Base-by-base conservation (phyloP, 2,113 vertebrate genomes). In the Dissostichus mawsoni region DNA sequence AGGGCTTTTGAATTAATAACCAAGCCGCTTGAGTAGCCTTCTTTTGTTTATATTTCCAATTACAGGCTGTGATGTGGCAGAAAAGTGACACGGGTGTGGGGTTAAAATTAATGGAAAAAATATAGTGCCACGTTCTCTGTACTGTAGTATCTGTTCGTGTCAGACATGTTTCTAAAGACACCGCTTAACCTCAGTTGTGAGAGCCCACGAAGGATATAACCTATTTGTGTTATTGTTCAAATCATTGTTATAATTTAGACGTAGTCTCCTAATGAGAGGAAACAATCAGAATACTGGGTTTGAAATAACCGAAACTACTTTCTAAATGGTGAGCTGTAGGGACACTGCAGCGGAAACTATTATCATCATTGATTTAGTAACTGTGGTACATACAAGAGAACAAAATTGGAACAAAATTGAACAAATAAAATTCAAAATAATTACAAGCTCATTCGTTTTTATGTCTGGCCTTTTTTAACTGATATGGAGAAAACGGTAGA, bases 1-100 rank as follows among this genome's bases (percentile, higher is more conserved):
- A 6, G 16, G 25, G 45, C 14, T 17, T 12, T 2, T 0, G 4
- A 47, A 18, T 17, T 5, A n/a, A 67, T 64, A 0, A 52, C 67
- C 57, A 52, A 44, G 20, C 68, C 2, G 20, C 1, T 17, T 18
- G 23, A 41, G 11, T 8, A 51, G 25, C 3, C 2, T 11, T 36
- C 68, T n/a, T 62, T 63, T 57, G 73, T 61, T 81, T 73, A 45
- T 4, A 1, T 11, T 55, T 61, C 29, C 29, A 29, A 29, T 29
- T 55, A n/a, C 9, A 5, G 4, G 23, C 41, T 52, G 53, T 68
- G 64, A 47, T 41, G 63, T 33, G 73, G 63, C 72, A 67, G 14
- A 12, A 16, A 67, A 44, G 12, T 16, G 13, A 73, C 12, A 36
- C 11, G 11, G 14, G 4, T 8, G 48, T 11, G 48, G 7, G 11